These are phyloP conservation scores for Saturnia pavonia DNA, from an alignment of 2,888 invertebrate genomes.

Conservation along the genomic window DNA sequence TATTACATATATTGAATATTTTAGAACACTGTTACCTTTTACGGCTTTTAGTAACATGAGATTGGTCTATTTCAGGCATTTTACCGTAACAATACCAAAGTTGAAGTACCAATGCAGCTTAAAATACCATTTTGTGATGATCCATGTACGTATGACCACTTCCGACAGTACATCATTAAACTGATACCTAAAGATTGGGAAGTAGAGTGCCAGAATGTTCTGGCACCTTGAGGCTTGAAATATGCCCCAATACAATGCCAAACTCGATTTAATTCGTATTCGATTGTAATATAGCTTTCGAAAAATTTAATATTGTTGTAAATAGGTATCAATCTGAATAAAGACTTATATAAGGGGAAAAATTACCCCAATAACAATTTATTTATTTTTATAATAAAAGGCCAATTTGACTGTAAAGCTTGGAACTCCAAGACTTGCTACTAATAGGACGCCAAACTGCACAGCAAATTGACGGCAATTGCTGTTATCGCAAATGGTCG, in stretches of 20 bases:
- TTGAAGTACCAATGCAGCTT: constrained; percentile 80
- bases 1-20: background rate
- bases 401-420: too few relatives aligned
- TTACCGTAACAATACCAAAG: constrained; percentile 84
- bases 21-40: background rate
- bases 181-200: constrained; percentile 86
- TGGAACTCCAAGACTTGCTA: too few relatives aligned
- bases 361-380: too few relatives aligned
- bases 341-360: too few relatives aligned
- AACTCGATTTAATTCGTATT: background rate
- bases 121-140: constrained; percentile 83
- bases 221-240: background rate
- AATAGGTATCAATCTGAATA: background rate
- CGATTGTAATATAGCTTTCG: background rate
- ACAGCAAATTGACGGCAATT: too few relatives aligned
- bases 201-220: constrained; percentile 83
- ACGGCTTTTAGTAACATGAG: background rate
- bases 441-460: too few relatives aligned
- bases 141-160: constrained; percentile 83
- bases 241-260: background rate
- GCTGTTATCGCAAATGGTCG: too few relatives aligned
- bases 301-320: background rate
- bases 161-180: constrained; percentile 76
- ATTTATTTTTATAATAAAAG: too few relatives aligned
- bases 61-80: constrained; percentile 75